Base-by-base conservation (phyloP, 2,797 vertebrate genomes). In the Selene dorsalis region DNA sequence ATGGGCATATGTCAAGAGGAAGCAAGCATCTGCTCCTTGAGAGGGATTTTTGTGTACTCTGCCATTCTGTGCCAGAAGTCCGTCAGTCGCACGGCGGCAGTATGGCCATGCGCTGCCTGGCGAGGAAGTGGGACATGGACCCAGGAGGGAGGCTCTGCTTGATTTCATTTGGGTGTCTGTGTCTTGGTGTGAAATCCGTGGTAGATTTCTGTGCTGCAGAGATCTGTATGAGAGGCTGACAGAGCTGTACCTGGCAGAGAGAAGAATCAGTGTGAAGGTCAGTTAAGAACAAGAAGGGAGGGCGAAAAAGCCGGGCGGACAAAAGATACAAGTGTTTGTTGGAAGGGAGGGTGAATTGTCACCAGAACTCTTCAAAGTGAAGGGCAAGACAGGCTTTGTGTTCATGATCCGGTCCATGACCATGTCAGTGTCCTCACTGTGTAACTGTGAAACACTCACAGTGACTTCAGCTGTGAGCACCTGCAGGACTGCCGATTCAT, bases 11-110 rank as follows among this genome's bases (percentile, higher is more conserved):
- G 93, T 94, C 90, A 91, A 84, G 91, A 92, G 88, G 88, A 93
- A 90, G 90, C 88, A 89, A 92, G 93, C 93, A 93, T 93, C 93
- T 94, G 94, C 91, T 94, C 86, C 92, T 94, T 94, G 90, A 92
- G 92, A 89, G 90, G 88, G 91, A 87, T 90, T 88, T 55, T 86
- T 77, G 83, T 79, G 82, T 80, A 59, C 74, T 85, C 78, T 73
- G 84, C 79, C 77, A 47, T 32, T 84, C 63, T 28, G 84, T 84
- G 88, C 86, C 89, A 88, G 85, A 56, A 87, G 85, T 76, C 85
- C 70, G 50, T 84, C 78, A 77, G 78, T 88, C 47, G 50, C 85
- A 52, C 61, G 69, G 87, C 74, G 80, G 76, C 90, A 89, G 81
- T 64, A 84, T 89, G 90, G 90, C 78, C 79, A 50, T 70, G 78